A percentile compares a stretch with the other conserved stretches of the same genome.
phyloP scores from a whole-genome alignment of 2,113 vertebrate species.

The Neoarius graeffei region DNA sequence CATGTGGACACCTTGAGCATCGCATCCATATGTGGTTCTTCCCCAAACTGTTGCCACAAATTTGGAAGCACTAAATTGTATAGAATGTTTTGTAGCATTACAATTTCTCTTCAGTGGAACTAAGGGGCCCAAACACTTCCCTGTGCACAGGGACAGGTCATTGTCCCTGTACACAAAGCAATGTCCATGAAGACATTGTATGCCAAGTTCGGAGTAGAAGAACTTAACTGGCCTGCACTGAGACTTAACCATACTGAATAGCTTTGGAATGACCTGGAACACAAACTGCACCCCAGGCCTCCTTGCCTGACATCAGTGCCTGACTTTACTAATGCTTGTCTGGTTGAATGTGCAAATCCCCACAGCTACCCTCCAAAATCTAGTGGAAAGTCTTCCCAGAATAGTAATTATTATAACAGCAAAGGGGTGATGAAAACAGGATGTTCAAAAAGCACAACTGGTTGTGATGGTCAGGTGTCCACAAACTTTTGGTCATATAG shows the following conservation, averaged over 20 bases:
- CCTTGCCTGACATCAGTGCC: not conserved
- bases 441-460: not conserved
- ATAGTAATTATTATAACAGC: not conserved
- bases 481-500: not conserved
- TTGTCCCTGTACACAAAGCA: not conserved
- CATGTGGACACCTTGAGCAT: not conserved
- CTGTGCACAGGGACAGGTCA: not conserved
- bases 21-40: not conserved
- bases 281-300: not conserved
- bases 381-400: not conserved
- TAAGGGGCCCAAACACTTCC: not conserved
- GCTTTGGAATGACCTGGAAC: not conserved
- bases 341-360: not conserved
- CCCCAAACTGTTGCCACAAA: not conserved
- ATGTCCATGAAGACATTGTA: not conserved
- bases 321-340: not conserved
- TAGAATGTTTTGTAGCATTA: not conserved
- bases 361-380: not conserved
- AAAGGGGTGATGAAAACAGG: not conserved
- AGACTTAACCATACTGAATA: not conserved
- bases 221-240: not conserved
- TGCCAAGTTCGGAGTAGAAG: not conserved
- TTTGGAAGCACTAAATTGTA: not conserved
- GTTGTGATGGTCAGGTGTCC: not conserved
- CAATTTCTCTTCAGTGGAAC: not conserved